Conservation (phyloP, 2,888 invertebrate species). For the Nysson spinosus region DNA sequence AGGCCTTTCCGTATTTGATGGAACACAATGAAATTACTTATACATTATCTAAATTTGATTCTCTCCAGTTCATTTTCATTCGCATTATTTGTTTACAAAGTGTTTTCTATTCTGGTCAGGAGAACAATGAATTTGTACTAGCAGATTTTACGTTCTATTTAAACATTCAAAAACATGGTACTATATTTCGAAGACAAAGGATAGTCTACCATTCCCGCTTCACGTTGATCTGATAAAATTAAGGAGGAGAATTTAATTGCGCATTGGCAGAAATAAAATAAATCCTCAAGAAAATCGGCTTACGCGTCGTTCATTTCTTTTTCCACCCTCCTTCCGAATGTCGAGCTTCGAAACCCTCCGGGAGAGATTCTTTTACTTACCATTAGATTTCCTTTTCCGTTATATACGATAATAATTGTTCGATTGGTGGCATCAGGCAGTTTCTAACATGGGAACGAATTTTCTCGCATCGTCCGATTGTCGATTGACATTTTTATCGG, state of each 20-base stretch:
- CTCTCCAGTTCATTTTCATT: too few relatives aligned
- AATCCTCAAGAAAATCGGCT: conserved; percentile 55
- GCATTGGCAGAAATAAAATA: conserved; percentile 27
- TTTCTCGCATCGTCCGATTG: not conserved
- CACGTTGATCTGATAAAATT: not conserved
- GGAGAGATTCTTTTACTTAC: conserved; percentile 9
- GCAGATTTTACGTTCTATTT: too few relatives aligned
- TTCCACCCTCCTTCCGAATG: conserved; percentile 5
- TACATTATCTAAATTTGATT: not conserved
- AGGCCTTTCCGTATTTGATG: conserved; percentile 54
- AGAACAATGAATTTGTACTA: too few relatives aligned
- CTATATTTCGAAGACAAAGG: too few relatives aligned
- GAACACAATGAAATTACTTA: conserved; percentile 24
- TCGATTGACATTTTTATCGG: conserved; percentile 18
- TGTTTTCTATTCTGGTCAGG: too few relatives aligned
- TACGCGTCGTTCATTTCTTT: conserved; percentile 34
- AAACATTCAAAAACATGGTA: too few relatives aligned
- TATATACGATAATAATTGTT: conserved; percentile 26
- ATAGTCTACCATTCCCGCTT: too few relatives aligned
- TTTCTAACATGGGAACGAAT: not conserved
- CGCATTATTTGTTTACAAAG: too few relatives aligned
- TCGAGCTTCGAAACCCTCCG: conserved; percentile 1
- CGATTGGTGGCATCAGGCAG: not conserved
- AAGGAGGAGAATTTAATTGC: conserved; percentile 43
- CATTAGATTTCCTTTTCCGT: conserved; percentile 29